Evolutionary conservation across 2,888 invertebrate species (phyloP).

Genomic region (Metalampra italica): DNA sequence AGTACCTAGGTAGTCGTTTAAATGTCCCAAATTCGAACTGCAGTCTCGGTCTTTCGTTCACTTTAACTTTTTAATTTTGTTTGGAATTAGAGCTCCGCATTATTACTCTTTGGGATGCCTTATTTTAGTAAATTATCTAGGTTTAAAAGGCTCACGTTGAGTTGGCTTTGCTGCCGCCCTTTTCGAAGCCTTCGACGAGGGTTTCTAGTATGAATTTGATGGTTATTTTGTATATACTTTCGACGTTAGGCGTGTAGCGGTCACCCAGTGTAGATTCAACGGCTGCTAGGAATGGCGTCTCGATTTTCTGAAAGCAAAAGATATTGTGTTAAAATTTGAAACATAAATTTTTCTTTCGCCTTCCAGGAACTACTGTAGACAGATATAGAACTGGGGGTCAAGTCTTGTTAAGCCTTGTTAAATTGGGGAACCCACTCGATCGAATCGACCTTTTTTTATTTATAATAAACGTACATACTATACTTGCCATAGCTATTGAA

Average conservation of each 20-base stretch:
- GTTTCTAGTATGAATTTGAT: conserved; percentile 94
- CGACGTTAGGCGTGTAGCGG: conserved; percentile 93
- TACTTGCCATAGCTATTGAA: no score
- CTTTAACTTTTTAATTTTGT: conserved; percentile 3
- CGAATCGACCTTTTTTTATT: no score
- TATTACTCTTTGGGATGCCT: conserved; percentile 6
- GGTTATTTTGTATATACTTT: conserved; percentile 92
- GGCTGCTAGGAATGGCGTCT: conserved; percentile 91
- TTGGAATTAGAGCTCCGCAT: neutral
- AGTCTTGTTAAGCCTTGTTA: no score
- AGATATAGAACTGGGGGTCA: no score
- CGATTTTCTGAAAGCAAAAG: conserved; percentile 85
- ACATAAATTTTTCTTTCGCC: no score
- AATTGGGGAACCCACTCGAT: no score
- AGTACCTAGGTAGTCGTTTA: no score
- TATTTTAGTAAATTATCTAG: conserved; percentile 8
- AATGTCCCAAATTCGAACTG: conserved; percentile 15
- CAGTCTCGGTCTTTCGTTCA: neutral
- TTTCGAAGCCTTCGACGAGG: conserved; percentile 87
- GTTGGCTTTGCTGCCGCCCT: conserved; percentile 47
- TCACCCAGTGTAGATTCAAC: conserved; percentile 92
- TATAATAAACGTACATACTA: no score
- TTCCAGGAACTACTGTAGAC: no score
- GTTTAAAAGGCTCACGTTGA: conserved; percentile 40
- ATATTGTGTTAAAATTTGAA: neutral